Evolutionary conservation across 2,113 vertebrate species (phyloP), one percentile per base, ranked within the genome.

Genomic region (Nothoprocta pentlandii): DNA sequence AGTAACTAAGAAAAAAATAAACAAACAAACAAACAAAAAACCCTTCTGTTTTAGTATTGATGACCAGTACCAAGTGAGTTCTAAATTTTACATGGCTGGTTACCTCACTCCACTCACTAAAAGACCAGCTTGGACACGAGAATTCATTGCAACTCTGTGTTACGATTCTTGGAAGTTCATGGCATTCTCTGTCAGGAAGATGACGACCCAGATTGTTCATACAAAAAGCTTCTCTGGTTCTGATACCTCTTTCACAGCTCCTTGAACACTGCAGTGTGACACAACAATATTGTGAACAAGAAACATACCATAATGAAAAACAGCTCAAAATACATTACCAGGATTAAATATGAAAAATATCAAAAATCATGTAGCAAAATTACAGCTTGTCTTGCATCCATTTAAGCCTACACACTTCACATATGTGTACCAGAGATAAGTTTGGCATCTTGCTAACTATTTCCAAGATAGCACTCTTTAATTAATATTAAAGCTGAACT

Each of bases 31-130:
- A 47, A 70, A 51, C 67, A 17, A 46, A 11, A 25, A 86, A 69
- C 28, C 56, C 5, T 51, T 54, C 66, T 73, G 59, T 75, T 80
- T 92, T 69, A 87, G 53, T 49, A 77, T 9, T 0, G 0, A 39
- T 46, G 44, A 79, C 7, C 5, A 89, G 13, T 25, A 47, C 7
- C 2, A 46, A 80, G 92, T 51, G 1, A 22, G 5, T 64, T 39
- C 92, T 75, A 63, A 87, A 15, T 58, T 93, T 93, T 53, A 19
- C 4, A 20, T 15, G 19, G 66, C 83, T 84, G 51, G 80, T 97
- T 98, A 99, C 99, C 98, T 99, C 98, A 3, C 98, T 99, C 99
- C 99, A 99, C 81, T 99, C 98, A 94, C 98, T 98, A 92, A 97
- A 83, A 3, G 93, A 98, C 99, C 99, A 99, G 56, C 95, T 97